Conservation (phyloP, 2,113 vertebrate species). For the Neopipo cinnamomea region DNA sequence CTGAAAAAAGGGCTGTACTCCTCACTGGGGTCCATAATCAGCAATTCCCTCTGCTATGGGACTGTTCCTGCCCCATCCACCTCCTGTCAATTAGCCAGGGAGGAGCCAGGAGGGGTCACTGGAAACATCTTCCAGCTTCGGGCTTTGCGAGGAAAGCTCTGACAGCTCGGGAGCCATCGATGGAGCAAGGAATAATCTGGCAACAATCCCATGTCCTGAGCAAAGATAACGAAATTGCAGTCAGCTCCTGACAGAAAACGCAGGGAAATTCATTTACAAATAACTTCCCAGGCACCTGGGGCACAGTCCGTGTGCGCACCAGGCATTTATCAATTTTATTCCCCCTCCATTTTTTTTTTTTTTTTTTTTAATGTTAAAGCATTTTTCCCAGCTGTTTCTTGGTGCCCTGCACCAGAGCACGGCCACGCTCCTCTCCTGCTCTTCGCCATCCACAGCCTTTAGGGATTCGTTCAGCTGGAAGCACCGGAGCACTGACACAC, state of each 20-base stretch:
- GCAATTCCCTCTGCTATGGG: not conserved
- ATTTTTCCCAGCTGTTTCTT: not conserved
- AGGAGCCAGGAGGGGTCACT: not conserved
- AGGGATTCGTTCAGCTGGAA: not conserved
- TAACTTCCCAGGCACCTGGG: not conserved
- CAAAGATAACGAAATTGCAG: not conserved
- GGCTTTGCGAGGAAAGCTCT: not conserved
- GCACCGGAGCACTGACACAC: not conserved
- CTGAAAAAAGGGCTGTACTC: not conserved
- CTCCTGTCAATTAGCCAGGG: not conserved
- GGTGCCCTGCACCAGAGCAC: not conserved
- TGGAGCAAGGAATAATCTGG: not conserved
- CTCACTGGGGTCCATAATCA: not conserved
- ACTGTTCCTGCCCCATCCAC: not conserved
- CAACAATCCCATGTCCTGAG: not conserved
- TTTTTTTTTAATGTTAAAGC: not conserved
- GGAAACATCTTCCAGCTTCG: not conserved
- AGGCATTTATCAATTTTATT: not conserved
- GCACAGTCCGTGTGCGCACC: rapidly evolving
- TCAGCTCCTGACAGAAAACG: not conserved
- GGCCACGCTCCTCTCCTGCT: not conserved
- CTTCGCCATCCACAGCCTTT: not conserved
- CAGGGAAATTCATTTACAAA: not conserved
- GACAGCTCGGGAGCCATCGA: not conserved
- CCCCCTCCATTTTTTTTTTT: too few relatives aligned